Percentiles rank a stretch among this genome's conserved stretches.
Conservation (phyloP, 2,797 vertebrate species). For the Limosa lapponica region DNA sequence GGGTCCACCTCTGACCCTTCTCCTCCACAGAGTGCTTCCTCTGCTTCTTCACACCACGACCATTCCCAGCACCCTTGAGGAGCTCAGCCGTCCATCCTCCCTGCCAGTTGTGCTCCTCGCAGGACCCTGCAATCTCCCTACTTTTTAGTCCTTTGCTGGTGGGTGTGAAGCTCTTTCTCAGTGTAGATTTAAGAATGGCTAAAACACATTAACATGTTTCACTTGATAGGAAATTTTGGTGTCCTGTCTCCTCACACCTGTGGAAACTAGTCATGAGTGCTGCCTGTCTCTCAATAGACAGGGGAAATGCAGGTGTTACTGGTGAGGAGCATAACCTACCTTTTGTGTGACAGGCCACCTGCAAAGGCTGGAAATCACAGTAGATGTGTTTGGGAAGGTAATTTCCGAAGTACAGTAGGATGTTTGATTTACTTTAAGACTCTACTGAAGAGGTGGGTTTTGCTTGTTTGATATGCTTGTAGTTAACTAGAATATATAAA, state of each 20-base stretch:
- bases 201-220: neutral
- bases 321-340: neutral
- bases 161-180: neutral
- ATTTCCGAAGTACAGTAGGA: neutral
- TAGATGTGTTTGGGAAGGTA: neutral
- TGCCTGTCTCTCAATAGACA: neutral
- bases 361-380: neutral
- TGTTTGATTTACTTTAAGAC: neutral
- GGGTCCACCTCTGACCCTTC: neutral
- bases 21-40: neutral
- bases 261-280: neutral
- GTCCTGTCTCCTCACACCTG: neutral
- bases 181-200: neutral
- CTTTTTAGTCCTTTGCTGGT: neutral
- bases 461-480: neutral
- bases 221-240: fast-evolving
- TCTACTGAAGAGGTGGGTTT: neutral
- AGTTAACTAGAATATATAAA: neutral
- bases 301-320: neutral
- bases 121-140: neutral
- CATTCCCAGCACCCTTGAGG: fast-evolving
- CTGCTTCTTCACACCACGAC: fast-evolving
- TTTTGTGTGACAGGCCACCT: neutral
- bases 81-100: neutral
- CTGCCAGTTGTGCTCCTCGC: fast-evolving